Conservation (phyloP, 2,888 invertebrate species). For the Drosophila setosimentum region DNA sequence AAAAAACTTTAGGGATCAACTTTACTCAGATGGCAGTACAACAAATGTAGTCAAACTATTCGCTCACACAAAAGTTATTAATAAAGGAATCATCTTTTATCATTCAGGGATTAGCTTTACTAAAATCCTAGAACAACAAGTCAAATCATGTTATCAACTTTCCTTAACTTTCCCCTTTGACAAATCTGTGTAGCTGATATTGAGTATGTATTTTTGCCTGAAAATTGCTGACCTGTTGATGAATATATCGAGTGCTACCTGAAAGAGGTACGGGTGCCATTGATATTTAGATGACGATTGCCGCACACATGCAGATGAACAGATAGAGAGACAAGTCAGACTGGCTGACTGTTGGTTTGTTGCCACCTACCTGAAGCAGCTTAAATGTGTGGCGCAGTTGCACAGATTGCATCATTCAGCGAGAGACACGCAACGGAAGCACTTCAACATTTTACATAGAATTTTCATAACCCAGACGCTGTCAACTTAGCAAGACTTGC, state of each 20-base stretch:
- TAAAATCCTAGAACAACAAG: background rate
- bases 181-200: background rate
- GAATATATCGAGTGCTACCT: constrained; percentile 15
- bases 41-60: background rate
- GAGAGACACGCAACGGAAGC: constrained; percentile 36
- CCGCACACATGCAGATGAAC: background rate
- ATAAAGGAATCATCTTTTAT: background rate
- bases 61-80: background rate
- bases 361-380: constrained; percentile 43
- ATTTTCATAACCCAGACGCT: background rate
- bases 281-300: constrained; percentile 15
- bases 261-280: constrained; percentile 13
- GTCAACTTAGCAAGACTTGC: background rate
- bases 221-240: constrained; percentile 13
- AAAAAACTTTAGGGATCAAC: background rate
- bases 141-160: background rate
- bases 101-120: background rate
- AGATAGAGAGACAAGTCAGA: background rate
- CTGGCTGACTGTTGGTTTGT: constrained; percentile 8
- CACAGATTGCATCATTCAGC: constrained; percentile 67
- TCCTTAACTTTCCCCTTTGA: background rate
- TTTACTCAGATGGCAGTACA: background rate
- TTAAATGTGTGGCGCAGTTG: constrained; percentile 54
- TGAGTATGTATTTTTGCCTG: background rate
- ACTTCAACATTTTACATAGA: background rate